phyloP scores from a whole-genome alignment of 2,888 invertebrate genomes.

The Sminthurides aquaticus region DNA sequence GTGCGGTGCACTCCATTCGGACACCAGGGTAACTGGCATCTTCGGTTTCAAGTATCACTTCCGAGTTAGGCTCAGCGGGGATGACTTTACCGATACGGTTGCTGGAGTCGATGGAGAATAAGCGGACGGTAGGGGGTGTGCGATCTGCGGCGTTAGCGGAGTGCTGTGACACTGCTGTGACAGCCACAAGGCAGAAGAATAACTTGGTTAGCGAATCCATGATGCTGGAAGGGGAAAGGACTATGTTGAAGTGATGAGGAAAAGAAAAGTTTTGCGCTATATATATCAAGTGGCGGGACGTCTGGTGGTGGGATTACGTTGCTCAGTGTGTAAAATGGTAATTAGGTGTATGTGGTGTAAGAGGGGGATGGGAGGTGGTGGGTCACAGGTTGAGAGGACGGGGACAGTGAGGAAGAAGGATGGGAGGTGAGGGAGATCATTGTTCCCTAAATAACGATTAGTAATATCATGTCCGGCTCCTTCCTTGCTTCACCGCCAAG shows the following conservation, averaged over 20 bases:
- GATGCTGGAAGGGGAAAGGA: not conserved
- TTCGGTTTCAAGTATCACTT: slow-evolving; percentile 30
- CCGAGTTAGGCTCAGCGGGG: slow-evolving; percentile 18
- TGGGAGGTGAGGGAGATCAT: not conserved
- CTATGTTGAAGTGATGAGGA: not conserved
- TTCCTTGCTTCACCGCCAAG: not conserved
- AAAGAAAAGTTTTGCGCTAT: not conserved
- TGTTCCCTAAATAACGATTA: not conserved
- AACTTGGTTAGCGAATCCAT: not conserved
- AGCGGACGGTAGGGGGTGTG: not conserved
- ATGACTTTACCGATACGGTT: slow-evolving; percentile 28
- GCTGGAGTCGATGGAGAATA: slow-evolving; percentile 31
- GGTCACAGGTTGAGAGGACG: not conserved
- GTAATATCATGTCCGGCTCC: not conserved
- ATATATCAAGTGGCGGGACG: not conserved
- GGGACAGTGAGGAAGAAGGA: not conserved
- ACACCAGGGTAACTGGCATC: slow-evolving; percentile 10
- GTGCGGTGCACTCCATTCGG: slow-evolving; percentile 37
- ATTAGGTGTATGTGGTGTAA: not conserved
- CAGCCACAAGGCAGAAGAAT: not conserved
- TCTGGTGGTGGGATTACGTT: not conserved
- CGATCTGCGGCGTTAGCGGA: not conserved
- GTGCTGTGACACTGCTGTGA: not conserved
- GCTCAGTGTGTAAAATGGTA: not conserved
- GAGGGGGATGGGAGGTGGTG: not conserved